A percentile compares a stretch with the other conserved stretches of the same genome.
Conservation (phyloP, 2,797 vertebrate genomes). For the Acrossocheilus fasciatus region DNA sequence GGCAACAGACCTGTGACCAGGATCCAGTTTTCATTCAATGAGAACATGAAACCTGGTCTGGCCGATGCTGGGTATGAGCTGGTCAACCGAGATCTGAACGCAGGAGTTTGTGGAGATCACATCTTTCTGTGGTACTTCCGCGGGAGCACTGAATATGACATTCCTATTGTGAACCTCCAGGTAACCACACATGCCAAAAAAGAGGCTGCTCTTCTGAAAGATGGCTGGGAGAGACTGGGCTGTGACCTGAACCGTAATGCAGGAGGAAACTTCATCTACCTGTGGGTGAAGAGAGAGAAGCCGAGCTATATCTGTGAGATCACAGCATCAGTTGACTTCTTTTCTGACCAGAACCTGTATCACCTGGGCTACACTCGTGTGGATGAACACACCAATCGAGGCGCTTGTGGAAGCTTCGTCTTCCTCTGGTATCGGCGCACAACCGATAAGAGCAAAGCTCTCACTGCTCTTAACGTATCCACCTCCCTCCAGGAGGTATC, state of each 20-base stretch:
- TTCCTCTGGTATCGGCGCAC: too few relatives aligned
- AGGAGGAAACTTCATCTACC: conserved; percentile 5
- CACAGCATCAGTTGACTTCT: background rate
- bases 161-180: conserved; percentile 20
- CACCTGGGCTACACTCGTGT: conserved; percentile 36
- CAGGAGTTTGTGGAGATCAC: background rate
- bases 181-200: background rate
- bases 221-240: conserved; percentile 34
- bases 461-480: too few relatives aligned
- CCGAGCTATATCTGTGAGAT: conserved; percentile 36
- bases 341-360: background rate
- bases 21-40: conserved; percentile 12
- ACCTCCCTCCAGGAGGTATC: too few relatives aligned
- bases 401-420: too few relatives aligned
- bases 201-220: conserved; percentile 3
- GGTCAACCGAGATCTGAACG: conserved; percentile 21
- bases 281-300: conserved; percentile 44
- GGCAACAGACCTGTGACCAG: conserved; percentile 18
- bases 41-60: background rate
- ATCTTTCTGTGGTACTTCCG: conserved; percentile 37
- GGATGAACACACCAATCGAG: conserved; percentile 37
- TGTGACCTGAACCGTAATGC: conserved; percentile 33
- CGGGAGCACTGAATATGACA: conserved; percentile 9
- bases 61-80: background rate
- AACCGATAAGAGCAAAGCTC: too few relatives aligned